Percentiles rank a stretch among this genome's conserved stretches.
Conservation (phyloP, 2,797 vertebrate genomes). For the Chiroxiphia lanceolata region DNA sequence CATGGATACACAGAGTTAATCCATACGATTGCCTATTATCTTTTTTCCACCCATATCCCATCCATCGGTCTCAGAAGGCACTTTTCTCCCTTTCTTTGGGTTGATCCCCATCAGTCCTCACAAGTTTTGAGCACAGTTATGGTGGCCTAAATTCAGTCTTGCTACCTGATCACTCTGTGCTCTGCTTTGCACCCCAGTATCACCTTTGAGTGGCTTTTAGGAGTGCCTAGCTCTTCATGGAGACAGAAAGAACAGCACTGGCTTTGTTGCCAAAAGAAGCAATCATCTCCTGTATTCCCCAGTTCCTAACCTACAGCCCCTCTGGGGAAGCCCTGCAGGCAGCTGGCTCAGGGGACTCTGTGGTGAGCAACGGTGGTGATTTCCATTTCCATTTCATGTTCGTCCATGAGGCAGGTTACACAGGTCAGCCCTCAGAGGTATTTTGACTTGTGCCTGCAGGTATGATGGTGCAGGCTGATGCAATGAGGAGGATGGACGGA, state of each 20-base stretch:
- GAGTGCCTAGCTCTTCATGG: background rate
- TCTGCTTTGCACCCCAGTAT: background rate
- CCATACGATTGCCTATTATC: background rate
- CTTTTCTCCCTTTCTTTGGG: background rate
- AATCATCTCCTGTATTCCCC: background rate
- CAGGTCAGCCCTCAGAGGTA: background rate
- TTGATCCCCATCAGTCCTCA: background rate
- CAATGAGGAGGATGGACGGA: background rate
- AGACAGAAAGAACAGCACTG: background rate
- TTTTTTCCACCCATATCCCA: background rate
- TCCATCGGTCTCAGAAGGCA: background rate
- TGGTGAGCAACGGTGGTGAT: fast-evolving
- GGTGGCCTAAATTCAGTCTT: background rate
- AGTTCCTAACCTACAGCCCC: background rate
- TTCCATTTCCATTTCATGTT: background rate
- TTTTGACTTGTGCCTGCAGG: background rate
- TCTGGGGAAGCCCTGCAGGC: fast-evolving
- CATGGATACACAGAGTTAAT: background rate
- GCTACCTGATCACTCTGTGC: background rate
- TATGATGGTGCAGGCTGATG: fast-evolving
- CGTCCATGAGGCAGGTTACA: background rate
- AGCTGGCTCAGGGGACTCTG: background rate
- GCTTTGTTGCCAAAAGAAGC: background rate
- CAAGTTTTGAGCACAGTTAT: background rate
- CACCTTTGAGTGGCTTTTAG: background rate